Base-by-base conservation (phyloP, 1,140 invertebrate species). In the Achatina immaculata region DNA sequence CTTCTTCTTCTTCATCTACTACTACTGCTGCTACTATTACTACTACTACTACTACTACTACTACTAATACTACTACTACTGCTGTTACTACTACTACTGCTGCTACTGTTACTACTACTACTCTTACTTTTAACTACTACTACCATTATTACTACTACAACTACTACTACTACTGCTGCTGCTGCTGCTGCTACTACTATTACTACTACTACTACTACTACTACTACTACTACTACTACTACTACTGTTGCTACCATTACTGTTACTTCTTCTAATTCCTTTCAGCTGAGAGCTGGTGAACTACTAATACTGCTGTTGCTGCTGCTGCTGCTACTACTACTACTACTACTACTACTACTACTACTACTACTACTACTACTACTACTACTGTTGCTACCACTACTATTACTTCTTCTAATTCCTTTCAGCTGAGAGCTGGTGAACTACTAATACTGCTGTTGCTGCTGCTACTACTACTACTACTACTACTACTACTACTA, bases 151-250 rank as follows among this genome's bases (percentile, higher is more conserved):
- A 68, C 66, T 68, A 68, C 28, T 68, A 68, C 66, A 31, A 68
- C 66, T 68, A 68, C 66, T 68, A 68, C 66, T 34, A 68, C 66
- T 68, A 68, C 66, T 68, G 34, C 38, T 38, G 16, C 38, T 38
- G 19, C 66, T 68, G 34, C 66, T 68, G 34, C 66, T 36, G 34
- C 66, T 24, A 68, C 66, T 36, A 68, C 66, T 68, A 68, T 7
- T 34, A 68, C 66, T 68, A 68, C 66, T 68, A 68, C 77, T 45
- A 43, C 79, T 72, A 74, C 79, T 55, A 74, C 79, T 55, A 74
- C 79, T 55, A 80, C 79, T 55, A 80, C 79, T 51, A 80, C 79
- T 72, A 74, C 79, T 51, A 74, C 79, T 72, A 58, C 69, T 51
- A 58, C 79, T 72, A 58, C 79, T 72, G 55, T 42, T 51, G 55